phyloP scores from a whole-genome alignment of 2,797 vertebrate species.

The Presbytis comata region DNA sequence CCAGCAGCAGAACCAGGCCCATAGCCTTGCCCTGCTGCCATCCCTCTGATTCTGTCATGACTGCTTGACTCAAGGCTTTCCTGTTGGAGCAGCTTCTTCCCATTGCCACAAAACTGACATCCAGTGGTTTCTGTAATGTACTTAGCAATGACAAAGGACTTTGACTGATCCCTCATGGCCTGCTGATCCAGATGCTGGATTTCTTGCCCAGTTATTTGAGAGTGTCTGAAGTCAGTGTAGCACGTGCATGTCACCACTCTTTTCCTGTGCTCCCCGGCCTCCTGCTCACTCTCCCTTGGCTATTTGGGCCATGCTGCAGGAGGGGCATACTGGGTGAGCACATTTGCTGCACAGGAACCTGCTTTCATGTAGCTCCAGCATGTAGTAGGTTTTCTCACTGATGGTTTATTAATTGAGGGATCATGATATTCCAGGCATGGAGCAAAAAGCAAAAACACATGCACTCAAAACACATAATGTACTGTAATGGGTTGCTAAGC shows the following conservation, averaged over 20 bases:
- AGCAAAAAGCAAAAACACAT: background rate
- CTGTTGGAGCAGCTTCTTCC: background rate
- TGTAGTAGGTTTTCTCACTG: background rate
- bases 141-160: background rate
- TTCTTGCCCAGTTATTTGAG: background rate
- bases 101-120: background rate
- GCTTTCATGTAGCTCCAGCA: background rate
- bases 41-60: background rate
- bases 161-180: background rate
- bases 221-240: background rate
- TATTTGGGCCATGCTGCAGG: fast-evolving
- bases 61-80: background rate
- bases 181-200: background rate
- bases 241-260: fast-evolving
- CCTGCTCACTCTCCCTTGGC: background rate
- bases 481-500: background rate
- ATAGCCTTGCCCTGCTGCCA: background rate
- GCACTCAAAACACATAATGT: too few species aligned
- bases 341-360: background rate
- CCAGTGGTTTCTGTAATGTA: too few species aligned
- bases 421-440: background rate
- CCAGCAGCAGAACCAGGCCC: fast-evolving
- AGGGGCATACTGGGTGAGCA: too few species aligned
- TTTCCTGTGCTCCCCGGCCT: fast-evolving
- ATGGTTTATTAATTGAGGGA: background rate